Percentiles rank a stretch among this genome's conserved stretches.
Evolutionary conservation across 64 coral and sea anemone species (phyloP).

Genomic region (Pachyseris speciosa): DNA sequence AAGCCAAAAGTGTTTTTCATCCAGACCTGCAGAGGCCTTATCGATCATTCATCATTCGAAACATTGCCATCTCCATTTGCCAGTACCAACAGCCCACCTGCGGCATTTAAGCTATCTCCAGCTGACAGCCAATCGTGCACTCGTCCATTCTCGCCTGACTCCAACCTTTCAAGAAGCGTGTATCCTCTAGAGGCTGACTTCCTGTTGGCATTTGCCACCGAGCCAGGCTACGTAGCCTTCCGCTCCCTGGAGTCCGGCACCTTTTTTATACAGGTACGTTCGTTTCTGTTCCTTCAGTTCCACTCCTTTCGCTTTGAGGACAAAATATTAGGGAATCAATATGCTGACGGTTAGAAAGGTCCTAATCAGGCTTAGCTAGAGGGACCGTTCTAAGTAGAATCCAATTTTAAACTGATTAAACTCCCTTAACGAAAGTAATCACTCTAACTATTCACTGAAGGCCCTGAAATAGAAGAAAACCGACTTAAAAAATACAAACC

Average conservation of each 20-base stretch:
- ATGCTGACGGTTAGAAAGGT: too few relatives aligned
- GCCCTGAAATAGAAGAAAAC: too few relatives aligned
- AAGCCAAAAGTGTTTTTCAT: constrained; percentile 65
- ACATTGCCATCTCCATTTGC: background rate
- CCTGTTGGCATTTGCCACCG: constrained; percentile 9
- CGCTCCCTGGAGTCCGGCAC: background rate
- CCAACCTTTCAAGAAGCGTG: background rate
- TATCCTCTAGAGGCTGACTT: constrained; percentile 26
- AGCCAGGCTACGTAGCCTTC: background rate
- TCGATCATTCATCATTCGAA: background rate
- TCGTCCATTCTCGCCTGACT: background rate
- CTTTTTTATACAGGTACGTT: constrained; percentile 7
- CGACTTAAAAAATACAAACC: too few relatives aligned
- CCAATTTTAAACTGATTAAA: too few relatives aligned
- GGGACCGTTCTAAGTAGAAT: too few relatives aligned
- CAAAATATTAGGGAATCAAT: too few relatives aligned
- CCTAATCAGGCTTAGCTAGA: too few relatives aligned
- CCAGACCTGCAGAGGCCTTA: constrained; percentile 26
- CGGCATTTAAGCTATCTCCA: background rate
- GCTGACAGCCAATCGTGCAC: background rate
- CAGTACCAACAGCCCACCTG: background rate
- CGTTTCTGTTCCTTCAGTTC: background rate
- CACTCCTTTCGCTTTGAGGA: background rate
- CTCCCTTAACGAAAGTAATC: too few relatives aligned
- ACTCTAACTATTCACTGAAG: too few relatives aligned